Conservation (phyloP, 2,888 invertebrate genomes). For the Lasioglossum zephyrum region DNA sequence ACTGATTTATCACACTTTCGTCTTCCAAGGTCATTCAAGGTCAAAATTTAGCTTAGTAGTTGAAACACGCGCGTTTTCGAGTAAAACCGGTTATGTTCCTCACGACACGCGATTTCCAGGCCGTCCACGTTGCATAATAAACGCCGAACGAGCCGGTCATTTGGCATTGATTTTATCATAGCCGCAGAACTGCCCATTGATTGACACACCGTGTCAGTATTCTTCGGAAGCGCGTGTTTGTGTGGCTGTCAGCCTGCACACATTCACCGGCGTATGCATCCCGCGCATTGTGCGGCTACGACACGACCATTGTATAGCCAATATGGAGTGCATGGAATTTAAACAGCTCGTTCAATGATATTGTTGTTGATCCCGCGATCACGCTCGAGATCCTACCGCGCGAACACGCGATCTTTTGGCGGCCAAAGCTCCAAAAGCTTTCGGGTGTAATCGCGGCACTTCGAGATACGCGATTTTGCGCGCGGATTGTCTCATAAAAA, state of each 20-base stretch:
- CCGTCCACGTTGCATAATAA: conserved; percentile 33
- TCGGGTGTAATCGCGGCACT: not conserved
- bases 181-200: conserved; percentile 25
- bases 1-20: too few species aligned
- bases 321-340: conserved; percentile 58
- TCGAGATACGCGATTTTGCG: not conserved
- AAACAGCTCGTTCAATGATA: conserved; percentile 59
- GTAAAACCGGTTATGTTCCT: not conserved
- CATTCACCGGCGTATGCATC: conserved; percentile 37
- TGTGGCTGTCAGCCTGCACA: conserved; percentile 11
- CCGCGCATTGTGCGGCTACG: conserved; percentile 47
- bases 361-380: conserved; percentile 48
- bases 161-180: conserved; percentile 47
- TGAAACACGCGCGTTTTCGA: not conserved
- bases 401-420: not conserved
- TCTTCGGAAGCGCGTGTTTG: not conserved
- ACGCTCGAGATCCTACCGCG: conserved; percentile 2
- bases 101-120: too few species aligned
- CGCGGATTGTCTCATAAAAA: not conserved
- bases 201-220: conserved; percentile 30
- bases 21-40: too few species aligned
- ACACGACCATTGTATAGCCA: conserved; percentile 50
- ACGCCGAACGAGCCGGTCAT: not conserved
- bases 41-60: too few species aligned
- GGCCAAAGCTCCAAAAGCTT: not conserved